phyloP scores from a whole-genome alignment of 2,113 vertebrate species.

The Martes martes region DNA sequence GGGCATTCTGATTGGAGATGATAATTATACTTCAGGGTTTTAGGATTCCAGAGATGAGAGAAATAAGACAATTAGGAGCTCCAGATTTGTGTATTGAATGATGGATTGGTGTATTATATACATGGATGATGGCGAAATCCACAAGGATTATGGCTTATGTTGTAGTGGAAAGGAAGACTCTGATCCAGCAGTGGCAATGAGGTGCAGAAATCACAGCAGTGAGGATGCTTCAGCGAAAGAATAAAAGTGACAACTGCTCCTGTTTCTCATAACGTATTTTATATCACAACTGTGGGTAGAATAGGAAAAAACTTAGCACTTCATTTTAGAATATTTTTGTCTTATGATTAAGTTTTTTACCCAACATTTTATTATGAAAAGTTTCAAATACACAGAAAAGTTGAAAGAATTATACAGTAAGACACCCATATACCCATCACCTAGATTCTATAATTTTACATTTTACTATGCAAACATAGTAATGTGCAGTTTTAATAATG shows the following conservation, averaged over 20 bases:
- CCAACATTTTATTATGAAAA: background rate
- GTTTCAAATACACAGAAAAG: background rate
- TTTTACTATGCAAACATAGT: background rate
- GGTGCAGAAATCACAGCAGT: background rate
- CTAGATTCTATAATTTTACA: background rate
- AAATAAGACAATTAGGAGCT: background rate
- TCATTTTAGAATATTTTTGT: background rate
- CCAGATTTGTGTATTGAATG: background rate
- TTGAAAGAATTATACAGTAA: background rate
- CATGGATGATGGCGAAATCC: background rate
- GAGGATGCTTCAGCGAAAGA: background rate
- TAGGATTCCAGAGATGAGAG: constrained; percentile 13
- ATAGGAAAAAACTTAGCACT: background rate
- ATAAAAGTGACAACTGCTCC: background rate
- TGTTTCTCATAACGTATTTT: background rate
- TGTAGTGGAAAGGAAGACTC: background rate
- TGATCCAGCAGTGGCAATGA: background rate
- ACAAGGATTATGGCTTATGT: background rate
- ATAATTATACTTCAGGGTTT: background rate
- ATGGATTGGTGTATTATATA: background rate
- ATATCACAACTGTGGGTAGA: background rate
- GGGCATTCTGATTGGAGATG: background rate
- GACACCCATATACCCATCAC: background rate
- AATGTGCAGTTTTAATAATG: no score
- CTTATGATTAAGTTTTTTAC: background rate